These are phyloP conservation scores for Pogonomyrmex californicus DNA, from an alignment of 1,140 invertebrate genomes.

Conservation along the genomic window DNA sequence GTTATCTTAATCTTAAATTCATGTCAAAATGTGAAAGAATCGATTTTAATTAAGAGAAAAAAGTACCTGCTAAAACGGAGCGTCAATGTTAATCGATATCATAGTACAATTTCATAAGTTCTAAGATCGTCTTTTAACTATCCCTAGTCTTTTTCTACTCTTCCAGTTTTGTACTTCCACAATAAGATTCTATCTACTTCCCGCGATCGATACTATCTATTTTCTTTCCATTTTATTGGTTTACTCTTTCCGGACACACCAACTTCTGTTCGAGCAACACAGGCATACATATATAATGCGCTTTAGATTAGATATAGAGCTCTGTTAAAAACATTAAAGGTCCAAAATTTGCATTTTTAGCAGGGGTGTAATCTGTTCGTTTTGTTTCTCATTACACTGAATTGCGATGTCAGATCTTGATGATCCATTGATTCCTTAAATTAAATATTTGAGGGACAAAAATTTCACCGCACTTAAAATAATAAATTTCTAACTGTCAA, in stretches of 20 bases:
- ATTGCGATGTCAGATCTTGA: constrained; percentile 10
- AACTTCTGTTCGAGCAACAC: not conserved
- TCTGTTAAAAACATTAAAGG: not conserved
- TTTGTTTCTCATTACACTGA: not conserved
- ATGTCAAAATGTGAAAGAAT: not conserved
- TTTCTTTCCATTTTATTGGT: constrained; percentile 19
- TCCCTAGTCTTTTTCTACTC: constrained; percentile 73
- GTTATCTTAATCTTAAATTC: constrained; percentile 7
- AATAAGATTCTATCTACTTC: constrained; percentile 14
- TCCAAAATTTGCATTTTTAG: not conserved
- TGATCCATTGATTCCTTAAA: constrained; percentile 1
- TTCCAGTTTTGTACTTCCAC: constrained; percentile 79
- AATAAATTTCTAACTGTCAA: not conserved
- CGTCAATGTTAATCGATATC: constrained; percentile 36
- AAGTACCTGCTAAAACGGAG: constrained; percentile 43
- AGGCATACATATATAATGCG: constrained; percentile 5
- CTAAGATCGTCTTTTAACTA: constrained; percentile 36
- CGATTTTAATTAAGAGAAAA: not conserved
- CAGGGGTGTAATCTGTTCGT: not conserved
- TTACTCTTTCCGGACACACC: constrained; percentile 3
- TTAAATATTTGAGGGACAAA: not conserved
- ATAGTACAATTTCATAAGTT: not conserved
- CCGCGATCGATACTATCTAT: constrained; percentile 22
- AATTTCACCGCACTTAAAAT: not conserved
- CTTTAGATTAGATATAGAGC: constrained; percentile 3